These are phyloP conservation scores for Clepsis dumicolana DNA, from an alignment of 2,888 invertebrate genomes.

Conservation along the genomic window DNA sequence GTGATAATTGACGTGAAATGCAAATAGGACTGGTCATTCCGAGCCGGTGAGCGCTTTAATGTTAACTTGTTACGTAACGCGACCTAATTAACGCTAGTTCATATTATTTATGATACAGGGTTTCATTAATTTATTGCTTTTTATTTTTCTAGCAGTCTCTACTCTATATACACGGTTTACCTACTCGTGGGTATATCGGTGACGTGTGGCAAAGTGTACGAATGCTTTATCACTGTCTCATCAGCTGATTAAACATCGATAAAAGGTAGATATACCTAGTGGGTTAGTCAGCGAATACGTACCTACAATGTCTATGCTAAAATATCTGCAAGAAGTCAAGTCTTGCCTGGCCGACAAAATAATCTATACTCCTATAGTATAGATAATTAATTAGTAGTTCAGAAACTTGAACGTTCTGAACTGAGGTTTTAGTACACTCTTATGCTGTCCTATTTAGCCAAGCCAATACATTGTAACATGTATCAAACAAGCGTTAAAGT, in stretches of 20 bases:
- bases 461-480: background rate
- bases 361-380: no score
- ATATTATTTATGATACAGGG: background rate
- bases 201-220: conserved; percentile 30
- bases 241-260: conserved; percentile 41
- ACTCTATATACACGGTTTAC: background rate
- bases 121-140: conserved; percentile 19
- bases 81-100: conserved; percentile 22
- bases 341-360: background rate
- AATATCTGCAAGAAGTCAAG: conserved; percentile 1
- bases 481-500: background rate
- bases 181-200: background rate
- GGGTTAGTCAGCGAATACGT: conserved; percentile 12
- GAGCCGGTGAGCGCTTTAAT: conserved; percentile 23
- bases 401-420: background rate
- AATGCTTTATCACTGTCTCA: conserved; percentile 27
- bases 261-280: conserved; percentile 16
- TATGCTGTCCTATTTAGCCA: background rate
- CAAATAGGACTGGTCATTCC: conserved; percentile 35
- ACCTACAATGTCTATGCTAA: background rate
- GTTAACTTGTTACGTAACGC: conserved; percentile 28
- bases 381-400: background rate
- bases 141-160: conserved; percentile 3
- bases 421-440: no score
- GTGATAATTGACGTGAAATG: conserved; percentile 42